These are phyloP conservation scores for Xiphophorus couchianus DNA, from an alignment of 2,113 vertebrate species.

Conservation along the genomic window DNA sequence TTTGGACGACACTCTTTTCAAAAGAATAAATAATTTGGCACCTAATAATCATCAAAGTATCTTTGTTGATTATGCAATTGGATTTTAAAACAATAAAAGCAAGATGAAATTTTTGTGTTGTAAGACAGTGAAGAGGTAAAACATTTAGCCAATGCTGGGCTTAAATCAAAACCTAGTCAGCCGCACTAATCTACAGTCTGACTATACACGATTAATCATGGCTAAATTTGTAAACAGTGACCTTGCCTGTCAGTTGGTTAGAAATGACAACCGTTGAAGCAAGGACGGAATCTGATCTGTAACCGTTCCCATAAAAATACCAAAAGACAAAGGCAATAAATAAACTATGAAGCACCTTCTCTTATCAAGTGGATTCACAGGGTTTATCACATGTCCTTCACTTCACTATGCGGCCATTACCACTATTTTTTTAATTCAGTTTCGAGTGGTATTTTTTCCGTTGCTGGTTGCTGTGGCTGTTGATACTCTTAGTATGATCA, in stretches of 20 bases:
- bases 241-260: slow-evolving; percentile 9
- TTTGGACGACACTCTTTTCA: not conserved
- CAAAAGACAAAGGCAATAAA: slow-evolving; percentile 39
- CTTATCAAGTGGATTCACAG: slow-evolving; percentile 39
- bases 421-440: slow-evolving; percentile 69
- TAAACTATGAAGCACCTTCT: slow-evolving; percentile 31
- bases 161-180: not conserved
- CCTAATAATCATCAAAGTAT: too few relatives aligned
- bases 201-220: slow-evolving; percentile 5
- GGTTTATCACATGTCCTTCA: slow-evolving; percentile 52
- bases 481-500: slow-evolving; percentile 33
- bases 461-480: slow-evolving; percentile 30
- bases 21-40: not conserved
- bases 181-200: not conserved
- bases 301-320: slow-evolving; percentile 41
- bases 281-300: slow-evolving; percentile 47
- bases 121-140: not conserved
- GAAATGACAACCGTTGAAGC: slow-evolving; percentile 22
- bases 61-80: not conserved
- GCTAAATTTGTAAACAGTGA: slow-evolving; percentile 19
- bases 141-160: not conserved
- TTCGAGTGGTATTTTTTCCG: slow-evolving; percentile 56
- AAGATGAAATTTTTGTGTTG: not conserved
- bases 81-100: not conserved
- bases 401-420: slow-evolving; percentile 51